Evolutionary conservation across 2,888 invertebrate genomes (phyloP).

Genomic region (Spilosoma lubricipeda): DNA sequence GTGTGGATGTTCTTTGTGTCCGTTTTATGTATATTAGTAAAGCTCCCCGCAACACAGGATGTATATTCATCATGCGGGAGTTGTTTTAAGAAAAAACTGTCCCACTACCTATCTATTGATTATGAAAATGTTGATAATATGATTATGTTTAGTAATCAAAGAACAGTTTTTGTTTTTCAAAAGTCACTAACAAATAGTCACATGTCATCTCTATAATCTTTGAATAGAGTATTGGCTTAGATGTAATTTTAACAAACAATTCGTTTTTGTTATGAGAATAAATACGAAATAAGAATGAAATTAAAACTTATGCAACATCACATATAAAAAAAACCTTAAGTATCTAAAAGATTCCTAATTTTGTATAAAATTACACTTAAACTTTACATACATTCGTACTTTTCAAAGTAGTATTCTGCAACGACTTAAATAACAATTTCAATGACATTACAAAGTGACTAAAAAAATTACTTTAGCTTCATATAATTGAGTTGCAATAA

Average conservation of each 20-base stretch:
- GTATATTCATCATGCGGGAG: too few relatives aligned
- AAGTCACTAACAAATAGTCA: too few relatives aligned
- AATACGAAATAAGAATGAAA: not conserved
- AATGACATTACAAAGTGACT: not conserved
- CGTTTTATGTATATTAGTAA: too few relatives aligned
- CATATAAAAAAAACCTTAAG: too few relatives aligned
- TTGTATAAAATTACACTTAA: too few relatives aligned
- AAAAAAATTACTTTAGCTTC: not conserved
- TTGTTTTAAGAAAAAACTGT: too few relatives aligned
- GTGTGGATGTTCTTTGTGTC: too few relatives aligned
- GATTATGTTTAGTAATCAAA: too few relatives aligned
- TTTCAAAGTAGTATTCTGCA: not conserved
- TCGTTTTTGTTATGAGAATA: too few relatives aligned
- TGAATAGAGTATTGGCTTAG: not conserved
- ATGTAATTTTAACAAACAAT: not conserved
- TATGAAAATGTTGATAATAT: not conserved
- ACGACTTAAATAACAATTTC: not conserved
- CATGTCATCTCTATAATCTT: too few relatives aligned
- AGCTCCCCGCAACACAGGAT: too few relatives aligned
- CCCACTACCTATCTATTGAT: not conserved
- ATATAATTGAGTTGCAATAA: not conserved
- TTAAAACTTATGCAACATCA: not conserved
- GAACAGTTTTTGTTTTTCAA: not conserved
- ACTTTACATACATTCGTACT: not conserved
- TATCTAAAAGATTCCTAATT: too few relatives aligned